Percentiles rank a stretch among this genome's conserved stretches.
Conservation (phyloP, 2,888 invertebrate genomes). For the Dendrolimus houi region DNA sequence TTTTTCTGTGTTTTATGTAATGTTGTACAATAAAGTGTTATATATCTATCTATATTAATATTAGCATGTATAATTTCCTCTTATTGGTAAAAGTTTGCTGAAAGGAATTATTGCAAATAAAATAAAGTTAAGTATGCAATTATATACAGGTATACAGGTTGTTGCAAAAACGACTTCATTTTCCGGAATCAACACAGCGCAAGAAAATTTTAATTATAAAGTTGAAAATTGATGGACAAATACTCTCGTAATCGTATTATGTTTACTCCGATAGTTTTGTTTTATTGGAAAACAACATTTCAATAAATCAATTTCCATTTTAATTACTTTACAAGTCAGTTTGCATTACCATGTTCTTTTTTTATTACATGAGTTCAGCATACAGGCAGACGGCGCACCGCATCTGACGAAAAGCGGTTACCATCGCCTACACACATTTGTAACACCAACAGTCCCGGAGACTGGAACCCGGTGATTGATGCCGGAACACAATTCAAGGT, state of each 20-base stretch:
- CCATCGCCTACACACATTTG: not conserved
- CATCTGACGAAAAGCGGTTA: not conserved
- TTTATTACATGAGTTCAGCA: not conserved
- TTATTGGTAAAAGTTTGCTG: too few species aligned
- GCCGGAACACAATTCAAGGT: not conserved
- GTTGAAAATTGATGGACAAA: not conserved
- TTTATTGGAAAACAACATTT: too few species aligned
- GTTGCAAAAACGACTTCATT: not conserved
- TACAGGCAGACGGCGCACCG: not conserved
- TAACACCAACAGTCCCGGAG: not conserved
- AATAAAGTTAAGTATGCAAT: not conserved
- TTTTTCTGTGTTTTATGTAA: too few species aligned
- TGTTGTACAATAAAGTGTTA: too few species aligned
- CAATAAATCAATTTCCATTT: too few species aligned
- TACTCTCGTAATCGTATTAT: too few species aligned
- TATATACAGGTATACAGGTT: not conserved
- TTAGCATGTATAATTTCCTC: too few species aligned
- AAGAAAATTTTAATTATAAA: not conserved
- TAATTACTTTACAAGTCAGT: not conserved
- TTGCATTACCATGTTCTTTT: not conserved
- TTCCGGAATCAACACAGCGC: not conserved
- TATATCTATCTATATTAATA: too few species aligned
- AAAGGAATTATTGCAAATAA: not conserved
- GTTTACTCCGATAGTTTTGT: too few species aligned
- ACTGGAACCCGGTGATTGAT: not conserved